Evolutionary conservation across 2,888 invertebrate genomes (phyloP), one percentile per base, ranked within the genome.

Genomic region (Drosophila neotestacea): DNA sequence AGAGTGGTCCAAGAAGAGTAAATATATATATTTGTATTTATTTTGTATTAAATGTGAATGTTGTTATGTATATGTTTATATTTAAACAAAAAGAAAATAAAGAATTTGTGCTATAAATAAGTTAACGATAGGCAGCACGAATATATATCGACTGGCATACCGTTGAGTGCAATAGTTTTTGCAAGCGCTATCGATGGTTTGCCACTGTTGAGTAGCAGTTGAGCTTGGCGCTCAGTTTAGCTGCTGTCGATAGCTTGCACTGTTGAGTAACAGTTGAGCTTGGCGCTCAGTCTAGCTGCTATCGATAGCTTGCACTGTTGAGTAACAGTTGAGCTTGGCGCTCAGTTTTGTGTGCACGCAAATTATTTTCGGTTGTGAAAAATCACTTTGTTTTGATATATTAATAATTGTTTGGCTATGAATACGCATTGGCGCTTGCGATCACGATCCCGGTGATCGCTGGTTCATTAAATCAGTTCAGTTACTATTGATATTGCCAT

Each of bases 61-160:
- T 77, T 73, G 48, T 65, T 79, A 78, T 78, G 54, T 52, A 73
- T 78, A 68, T 77, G 58, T 50, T 76, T 73, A 73, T 77, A 62
- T 54, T 76, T 73, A 73, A 76, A 78, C 78, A 76, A 78, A 76
- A 69, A 39, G 74, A 73, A 78, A 61, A 62, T 73, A 73, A 69
- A 60, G 68, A 64, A 61, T 68, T 73, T 55, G 75, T 77, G 78
- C 75, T 75, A 75, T 61, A 77, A 75, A 75, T 75, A 75, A 73
- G 41, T 63, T 38, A 42, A 63, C 78, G 78, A 77, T 77, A 54
- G 36, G n/a, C 44, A 41, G 42, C 50, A 11, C 56, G 39, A 54
- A 58, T 22, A 22, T 22, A 39, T 61, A 77, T 77, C 78, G 73
- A 77, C 68, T 6, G 32, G 36, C 32, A 48, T 10, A 28, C 34